phyloP scores from a whole-genome alignment of 92 coral and sea anemone genomes.

The Galaxea fascicularis region DNA sequence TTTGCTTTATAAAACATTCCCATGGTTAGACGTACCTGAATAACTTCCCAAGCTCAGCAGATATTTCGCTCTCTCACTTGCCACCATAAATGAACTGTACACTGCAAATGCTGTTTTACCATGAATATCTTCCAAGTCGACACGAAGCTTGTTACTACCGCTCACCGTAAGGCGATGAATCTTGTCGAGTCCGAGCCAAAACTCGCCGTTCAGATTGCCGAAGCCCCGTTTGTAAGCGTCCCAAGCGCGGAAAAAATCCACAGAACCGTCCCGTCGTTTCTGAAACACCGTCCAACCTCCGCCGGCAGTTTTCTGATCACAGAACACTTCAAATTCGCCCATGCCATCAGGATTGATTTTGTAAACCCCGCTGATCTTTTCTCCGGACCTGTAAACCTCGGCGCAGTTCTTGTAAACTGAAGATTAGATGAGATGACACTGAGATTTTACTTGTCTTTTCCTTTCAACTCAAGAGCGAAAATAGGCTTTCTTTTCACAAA shows the following conservation, averaged over 20 bases:
- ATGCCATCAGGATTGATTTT: slow-evolving; percentile 59
- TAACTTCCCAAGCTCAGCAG: slow-evolving; percentile 38
- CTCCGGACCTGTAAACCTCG: slow-evolving; percentile 28
- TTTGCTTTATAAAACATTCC: too few relatives aligned
- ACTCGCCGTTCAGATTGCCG: slow-evolving; percentile 58
- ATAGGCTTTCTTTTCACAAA: too few relatives aligned
- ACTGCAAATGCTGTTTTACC: slow-evolving; percentile 27
- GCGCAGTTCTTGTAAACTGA: slow-evolving; percentile 31
- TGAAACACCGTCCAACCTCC: slow-evolving; percentile 68
- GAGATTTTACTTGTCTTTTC: background rate
- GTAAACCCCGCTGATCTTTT: too few relatives aligned
- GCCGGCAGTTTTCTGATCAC: slow-evolving; percentile 54
- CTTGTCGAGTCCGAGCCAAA: slow-evolving; percentile 59
- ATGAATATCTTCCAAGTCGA: slow-evolving; percentile 25
- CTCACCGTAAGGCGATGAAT: slow-evolving; percentile 53
- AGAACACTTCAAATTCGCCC: slow-evolving; percentile 59
- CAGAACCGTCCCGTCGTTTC: slow-evolving; percentile 42
- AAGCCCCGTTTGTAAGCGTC: slow-evolving; percentile 49
- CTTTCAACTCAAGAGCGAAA: background rate
- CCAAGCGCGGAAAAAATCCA: slow-evolving; percentile 55
- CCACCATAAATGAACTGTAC: slow-evolving; percentile 33
- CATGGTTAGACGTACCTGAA: slow-evolving; percentile 41
- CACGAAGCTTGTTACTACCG: slow-evolving; percentile 26
- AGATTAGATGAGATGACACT: too few relatives aligned
- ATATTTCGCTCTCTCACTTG: slow-evolving; percentile 28